Percentiles rank a stretch among this genome's conserved stretches.
These are phyloP conservation scores for Lasiurus cinereus DNA, from an alignment of 2,113 vertebrate species.

Conservation along the genomic window DNA sequence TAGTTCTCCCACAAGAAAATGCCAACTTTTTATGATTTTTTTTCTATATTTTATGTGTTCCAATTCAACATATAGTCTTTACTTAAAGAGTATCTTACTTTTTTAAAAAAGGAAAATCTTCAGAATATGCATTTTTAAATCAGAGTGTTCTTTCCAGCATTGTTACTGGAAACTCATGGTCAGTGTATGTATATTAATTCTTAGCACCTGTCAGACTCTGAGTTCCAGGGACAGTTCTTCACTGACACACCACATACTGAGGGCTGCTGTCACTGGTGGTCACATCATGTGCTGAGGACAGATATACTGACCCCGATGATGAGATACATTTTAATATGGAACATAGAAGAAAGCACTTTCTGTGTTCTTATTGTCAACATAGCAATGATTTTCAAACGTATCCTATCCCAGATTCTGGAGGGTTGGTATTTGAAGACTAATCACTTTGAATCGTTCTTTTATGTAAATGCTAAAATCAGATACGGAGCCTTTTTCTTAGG, in stretches of 20 bases:
- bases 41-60: background rate
- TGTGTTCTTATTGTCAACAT: background rate
- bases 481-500: background rate
- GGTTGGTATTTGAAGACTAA: background rate
- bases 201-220: background rate
- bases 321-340: background rate
- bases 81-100: background rate
- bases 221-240: slow-evolving; percentile 25
- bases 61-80: background rate
- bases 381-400: background rate
- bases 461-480: background rate
- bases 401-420: background rate
- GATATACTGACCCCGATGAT: background rate
- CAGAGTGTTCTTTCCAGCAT: slow-evolving; percentile 12
- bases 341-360: background rate
- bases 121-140: background rate
- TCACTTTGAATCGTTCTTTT: background rate
- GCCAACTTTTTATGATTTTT: background rate
- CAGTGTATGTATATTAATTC: background rate
- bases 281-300: background rate
- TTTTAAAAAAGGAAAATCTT: background rate
- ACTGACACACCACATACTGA: background rate
- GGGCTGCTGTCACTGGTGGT: background rate
- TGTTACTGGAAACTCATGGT: background rate
- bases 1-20: slow-evolving; percentile 5